These are phyloP conservation scores for Aphodius granarius DNA, from an alignment of 2,888 invertebrate genomes.

Conservation along the genomic window DNA sequence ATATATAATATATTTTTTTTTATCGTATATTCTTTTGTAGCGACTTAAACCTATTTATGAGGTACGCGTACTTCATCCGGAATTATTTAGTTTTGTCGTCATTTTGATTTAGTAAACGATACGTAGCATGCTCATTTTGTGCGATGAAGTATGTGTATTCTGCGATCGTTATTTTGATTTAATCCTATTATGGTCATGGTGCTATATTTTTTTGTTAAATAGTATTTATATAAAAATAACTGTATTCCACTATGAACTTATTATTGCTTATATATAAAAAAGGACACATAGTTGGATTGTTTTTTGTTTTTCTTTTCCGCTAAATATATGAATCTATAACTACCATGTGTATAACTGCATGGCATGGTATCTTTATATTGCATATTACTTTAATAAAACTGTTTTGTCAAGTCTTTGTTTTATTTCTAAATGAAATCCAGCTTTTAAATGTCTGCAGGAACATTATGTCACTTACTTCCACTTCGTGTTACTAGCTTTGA, in stretches of 20 bases:
- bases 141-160: not conserved
- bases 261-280: slow-evolving; percentile 29
- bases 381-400: slow-evolving; percentile 29
- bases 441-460: not conserved
- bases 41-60: slow-evolving; percentile 19
- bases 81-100: slow-evolving; percentile 2
- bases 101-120: slow-evolving; percentile 1
- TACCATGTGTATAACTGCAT: slow-evolving; percentile 23
- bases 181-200: slow-evolving; percentile 30
- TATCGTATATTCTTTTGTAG: slow-evolving; percentile 21
- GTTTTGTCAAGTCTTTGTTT: slow-evolving; percentile 22
- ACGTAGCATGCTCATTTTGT: not conserved
- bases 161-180: slow-evolving; percentile 16
- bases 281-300: slow-evolving; percentile 28
- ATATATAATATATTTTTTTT: slow-evolving; percentile 22
- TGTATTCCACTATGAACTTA: slow-evolving; percentile 29
- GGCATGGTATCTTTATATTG: slow-evolving; percentile 27
- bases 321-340: slow-evolving; percentile 24
- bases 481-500: no score
- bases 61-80: slow-evolving; percentile 1
- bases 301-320: slow-evolving; percentile 23
- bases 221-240: slow-evolving; percentile 28
- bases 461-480: no score
- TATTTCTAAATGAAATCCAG: not conserved
- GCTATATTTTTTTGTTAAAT: slow-evolving; percentile 31